Evolutionary conservation across 2,113 vertebrate genomes (phyloP).

Genomic region (Tylochromis polylepis): DNA sequence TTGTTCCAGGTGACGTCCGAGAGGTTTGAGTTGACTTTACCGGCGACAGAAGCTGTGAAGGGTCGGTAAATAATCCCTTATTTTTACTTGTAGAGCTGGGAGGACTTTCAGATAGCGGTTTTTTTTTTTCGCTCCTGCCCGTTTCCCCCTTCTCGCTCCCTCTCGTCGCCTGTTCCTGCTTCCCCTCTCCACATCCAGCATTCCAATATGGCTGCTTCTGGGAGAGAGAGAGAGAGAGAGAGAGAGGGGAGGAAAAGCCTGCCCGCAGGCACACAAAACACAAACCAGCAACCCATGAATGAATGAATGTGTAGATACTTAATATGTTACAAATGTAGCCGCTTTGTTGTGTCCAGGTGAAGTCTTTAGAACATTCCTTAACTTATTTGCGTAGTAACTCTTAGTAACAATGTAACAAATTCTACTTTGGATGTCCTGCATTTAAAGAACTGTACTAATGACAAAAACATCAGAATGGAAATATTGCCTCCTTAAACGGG

Average conservation of each 20-base stretch:
- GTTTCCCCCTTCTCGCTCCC: not conserved
- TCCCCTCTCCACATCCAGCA: slow-evolving; percentile 64
- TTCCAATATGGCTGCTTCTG: slow-evolving; percentile 68
- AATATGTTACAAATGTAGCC: not conserved
- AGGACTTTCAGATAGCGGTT: not conserved
- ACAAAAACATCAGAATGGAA: not conserved
- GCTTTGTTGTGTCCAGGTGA: not conserved
- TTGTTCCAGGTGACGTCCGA: slow-evolving; percentile 7
- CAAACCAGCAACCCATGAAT: slow-evolving; percentile 1
- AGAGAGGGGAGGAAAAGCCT: not conserved
- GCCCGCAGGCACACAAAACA: not conserved
- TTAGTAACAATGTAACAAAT: not conserved
- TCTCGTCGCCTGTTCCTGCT: slow-evolving; percentile 57
- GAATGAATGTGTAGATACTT: slow-evolving; percentile 18
- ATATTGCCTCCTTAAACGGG: not conserved
- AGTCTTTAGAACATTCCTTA: not conserved
- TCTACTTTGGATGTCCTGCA: not conserved
- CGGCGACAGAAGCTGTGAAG: not conserved
- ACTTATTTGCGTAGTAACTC: not conserved
- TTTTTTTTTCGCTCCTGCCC: not conserved
- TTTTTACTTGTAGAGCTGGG: not conserved
- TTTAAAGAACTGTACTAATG: not conserved
- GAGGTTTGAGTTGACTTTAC: slow-evolving; percentile 4
- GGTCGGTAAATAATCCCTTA: slow-evolving; percentile 24
- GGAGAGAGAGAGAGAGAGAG: not conserved